These are phyloP conservation scores for Elysia crispata DNA, from an alignment of 2,888 invertebrate species.

Conservation along the genomic window DNA sequence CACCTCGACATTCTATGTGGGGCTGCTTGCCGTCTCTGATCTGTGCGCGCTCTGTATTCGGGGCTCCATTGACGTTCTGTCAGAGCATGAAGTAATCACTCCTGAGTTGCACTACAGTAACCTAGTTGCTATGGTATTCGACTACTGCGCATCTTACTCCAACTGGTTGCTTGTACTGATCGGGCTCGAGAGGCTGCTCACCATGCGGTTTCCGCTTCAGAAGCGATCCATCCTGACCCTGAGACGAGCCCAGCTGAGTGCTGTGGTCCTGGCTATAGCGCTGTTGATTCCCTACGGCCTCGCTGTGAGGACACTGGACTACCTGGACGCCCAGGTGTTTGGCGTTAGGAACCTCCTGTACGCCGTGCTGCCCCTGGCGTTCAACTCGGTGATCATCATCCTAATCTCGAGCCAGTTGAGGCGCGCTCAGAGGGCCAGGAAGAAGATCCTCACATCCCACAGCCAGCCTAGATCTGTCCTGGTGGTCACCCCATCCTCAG, in stretches of 20 bases:
- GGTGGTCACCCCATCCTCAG: not conserved
- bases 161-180: constrained; percentile 42
- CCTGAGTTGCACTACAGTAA: not conserved
- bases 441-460: constrained; percentile 1
- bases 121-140: constrained; percentile 16
- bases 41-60: constrained; percentile 20
- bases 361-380: constrained; percentile 27
- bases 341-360: constrained; percentile 31
- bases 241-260: constrained; percentile 23
- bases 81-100: constrained; percentile 1
- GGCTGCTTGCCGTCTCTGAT: constrained; percentile 36
- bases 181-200: constrained; percentile 38
- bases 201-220: constrained; percentile 37
- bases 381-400: constrained; percentile 33
- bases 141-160: constrained; percentile 29
- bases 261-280: constrained; percentile 10
- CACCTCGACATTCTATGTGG: constrained; percentile 39
- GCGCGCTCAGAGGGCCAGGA: constrained; percentile 18
- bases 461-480: constrained; percentile 12
- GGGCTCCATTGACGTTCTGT: not conserved
- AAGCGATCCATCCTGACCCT: constrained; percentile 36
- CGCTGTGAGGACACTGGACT: constrained; percentile 18
- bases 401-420: constrained; percentile 33
- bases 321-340: constrained; percentile 20
- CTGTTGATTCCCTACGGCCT: constrained; percentile 16